Evolutionary conservation across 2,113 vertebrate genomes (phyloP).

Genomic region (Malurus melanocephalus): DNA sequence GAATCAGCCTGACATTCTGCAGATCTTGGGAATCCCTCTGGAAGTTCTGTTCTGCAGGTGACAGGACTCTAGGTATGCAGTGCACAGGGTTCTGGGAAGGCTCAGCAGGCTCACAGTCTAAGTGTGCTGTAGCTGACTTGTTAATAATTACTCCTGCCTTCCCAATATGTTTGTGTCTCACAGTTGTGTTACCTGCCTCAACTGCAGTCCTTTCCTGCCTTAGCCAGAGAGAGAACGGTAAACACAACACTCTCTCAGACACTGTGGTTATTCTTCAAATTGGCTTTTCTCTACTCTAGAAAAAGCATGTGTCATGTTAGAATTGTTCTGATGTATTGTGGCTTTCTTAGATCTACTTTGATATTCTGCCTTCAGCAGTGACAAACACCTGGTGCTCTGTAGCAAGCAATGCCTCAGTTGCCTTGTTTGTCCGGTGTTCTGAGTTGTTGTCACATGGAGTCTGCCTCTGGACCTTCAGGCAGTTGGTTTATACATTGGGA

Average conservation of each 20-base stretch:
- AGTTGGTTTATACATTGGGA: not conserved
- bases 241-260: not conserved
- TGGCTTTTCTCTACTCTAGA: not conserved
- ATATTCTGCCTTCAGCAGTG: not conserved
- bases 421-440: not conserved
- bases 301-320: not conserved
- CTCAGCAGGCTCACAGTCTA: not conserved
- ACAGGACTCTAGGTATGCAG: not conserved
- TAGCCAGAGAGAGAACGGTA: not conserved
- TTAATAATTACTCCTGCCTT: not conserved
- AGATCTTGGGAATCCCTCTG: not conserved
- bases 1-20: not conserved
- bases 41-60: not conserved
- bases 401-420: not conserved
- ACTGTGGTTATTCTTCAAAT: not conserved
- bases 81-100: not conserved
- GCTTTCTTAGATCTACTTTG: not conserved
- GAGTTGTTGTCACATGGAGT: not conserved
- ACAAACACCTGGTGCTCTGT: not conserved
- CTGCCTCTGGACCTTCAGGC: slow-evolving; percentile 12
- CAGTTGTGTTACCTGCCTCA: not conserved
- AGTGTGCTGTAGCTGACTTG: not conserved
- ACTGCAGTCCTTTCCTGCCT: not conserved
- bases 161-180: not conserved
- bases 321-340: not conserved